Evolutionary conservation across 1,140 invertebrate species (phyloP).

Genomic region (Drosophila grimshawi): DNA sequence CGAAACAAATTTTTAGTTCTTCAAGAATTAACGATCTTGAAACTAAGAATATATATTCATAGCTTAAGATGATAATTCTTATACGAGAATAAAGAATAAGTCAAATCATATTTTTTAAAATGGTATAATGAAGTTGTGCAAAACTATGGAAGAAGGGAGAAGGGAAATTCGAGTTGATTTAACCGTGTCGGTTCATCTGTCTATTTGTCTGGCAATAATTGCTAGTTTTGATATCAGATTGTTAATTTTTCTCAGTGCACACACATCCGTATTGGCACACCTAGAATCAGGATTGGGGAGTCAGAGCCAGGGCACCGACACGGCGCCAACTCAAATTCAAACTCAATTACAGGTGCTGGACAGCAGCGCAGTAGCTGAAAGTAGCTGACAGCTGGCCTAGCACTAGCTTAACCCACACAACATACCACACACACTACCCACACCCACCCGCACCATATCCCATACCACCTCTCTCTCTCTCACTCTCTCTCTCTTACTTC

Average conservation of each 20-base stretch:
- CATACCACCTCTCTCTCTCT: no score
- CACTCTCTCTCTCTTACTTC: background rate
- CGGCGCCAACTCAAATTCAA: conserved; percentile 10
- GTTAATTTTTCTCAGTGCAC: background rate
- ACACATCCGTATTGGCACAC: background rate
- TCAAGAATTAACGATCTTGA: no score
- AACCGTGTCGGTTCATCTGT: no score
- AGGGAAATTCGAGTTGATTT: no score
- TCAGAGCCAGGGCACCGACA: conserved; percentile 12
- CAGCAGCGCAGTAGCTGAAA: conserved; percentile 31
- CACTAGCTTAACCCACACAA: background rate
- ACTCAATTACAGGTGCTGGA: conserved; percentile 56
- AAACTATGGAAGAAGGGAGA: no score
- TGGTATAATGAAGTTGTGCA: no score
- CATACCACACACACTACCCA: background rate
- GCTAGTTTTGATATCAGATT: background rate
- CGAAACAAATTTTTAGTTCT: no score
- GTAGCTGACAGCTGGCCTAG: conserved; percentile 1
- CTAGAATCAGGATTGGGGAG: background rate
- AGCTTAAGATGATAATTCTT: no score
- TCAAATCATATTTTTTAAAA: no score
- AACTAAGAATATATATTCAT: no score
- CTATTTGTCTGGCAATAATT: no score
- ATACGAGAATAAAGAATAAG: no score
- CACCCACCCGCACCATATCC: background rate